Conservation (phyloP, 2,888 invertebrate genomes). For the Phragmatobia fuliginosa region DNA sequence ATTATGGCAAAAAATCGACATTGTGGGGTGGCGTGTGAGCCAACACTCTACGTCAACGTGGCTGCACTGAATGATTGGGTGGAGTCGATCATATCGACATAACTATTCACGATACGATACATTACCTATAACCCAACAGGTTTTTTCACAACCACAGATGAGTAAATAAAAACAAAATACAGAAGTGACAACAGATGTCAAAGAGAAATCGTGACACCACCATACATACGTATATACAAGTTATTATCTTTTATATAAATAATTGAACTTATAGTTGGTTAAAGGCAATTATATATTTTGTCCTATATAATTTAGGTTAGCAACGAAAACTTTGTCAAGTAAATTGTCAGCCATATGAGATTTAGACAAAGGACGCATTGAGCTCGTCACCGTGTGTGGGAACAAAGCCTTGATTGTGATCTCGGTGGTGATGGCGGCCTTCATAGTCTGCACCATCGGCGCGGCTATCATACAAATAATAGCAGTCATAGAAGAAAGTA, state of each 20-base stretch:
- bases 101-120: slow-evolving; percentile 26
- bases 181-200: slow-evolving; percentile 1
- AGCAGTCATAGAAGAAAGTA: slow-evolving; percentile 39
- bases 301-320: not conserved
- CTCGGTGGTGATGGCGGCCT: slow-evolving; percentile 68
- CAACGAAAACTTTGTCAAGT: not conserved
- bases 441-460: slow-evolving; percentile 60
- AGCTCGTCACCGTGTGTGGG: slow-evolving; percentile 37
- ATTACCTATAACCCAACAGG: not conserved
- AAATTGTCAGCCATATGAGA: not conserved
- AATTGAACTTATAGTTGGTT: not conserved
- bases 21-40: slow-evolving; percentile 72
- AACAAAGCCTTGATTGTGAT: slow-evolving; percentile 64
- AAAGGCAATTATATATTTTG: not conserved
- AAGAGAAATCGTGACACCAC: not conserved
- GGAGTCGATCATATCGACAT: slow-evolving; percentile 46
- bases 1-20: slow-evolving; percentile 62
- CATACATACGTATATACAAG: not conserved
- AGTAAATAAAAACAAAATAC: not conserved
- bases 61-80: slow-evolving; percentile 67
- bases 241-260: not conserved
- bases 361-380: not conserved
- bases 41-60: slow-evolving; percentile 66
- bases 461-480: slow-evolving; percentile 62
- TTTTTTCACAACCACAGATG: not conserved